Evolutionary conservation across 2,113 vertebrate genomes (phyloP).

Genomic region (Lanius ludovicianus): DNA sequence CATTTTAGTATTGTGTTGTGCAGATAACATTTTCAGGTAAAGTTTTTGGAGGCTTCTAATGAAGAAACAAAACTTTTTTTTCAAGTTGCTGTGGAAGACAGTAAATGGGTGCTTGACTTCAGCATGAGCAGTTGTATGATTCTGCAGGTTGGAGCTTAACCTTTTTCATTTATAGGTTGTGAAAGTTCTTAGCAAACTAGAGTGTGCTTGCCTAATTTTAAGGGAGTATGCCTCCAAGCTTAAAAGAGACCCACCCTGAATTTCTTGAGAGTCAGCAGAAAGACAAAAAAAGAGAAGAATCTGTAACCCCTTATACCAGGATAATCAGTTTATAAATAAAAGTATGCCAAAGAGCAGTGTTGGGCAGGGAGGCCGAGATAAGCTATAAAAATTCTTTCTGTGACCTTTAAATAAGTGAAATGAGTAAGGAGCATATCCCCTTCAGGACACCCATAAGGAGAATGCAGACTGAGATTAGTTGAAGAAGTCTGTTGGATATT

Average conservation of each 20-base stretch:
- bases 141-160: neutral
- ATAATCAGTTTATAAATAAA: neutral
- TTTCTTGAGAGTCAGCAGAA: neutral
- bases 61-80: neutral
- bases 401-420: slow-evolving; percentile 44
- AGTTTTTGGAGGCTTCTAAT: neutral
- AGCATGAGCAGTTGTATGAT: neutral
- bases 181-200: neutral
- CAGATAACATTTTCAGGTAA: neutral
- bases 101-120: neutral
- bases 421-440: neutral
- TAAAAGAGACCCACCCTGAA: neutral
- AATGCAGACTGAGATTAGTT: slow-evolving; percentile 53
- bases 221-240: neutral
- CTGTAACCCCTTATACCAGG: neutral
- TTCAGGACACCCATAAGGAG: neutral
- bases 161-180: neutral
- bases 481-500: slow-evolving; percentile 7
- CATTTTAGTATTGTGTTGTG: neutral
- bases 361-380: neutral
- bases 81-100: neutral
- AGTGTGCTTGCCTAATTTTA: neutral
- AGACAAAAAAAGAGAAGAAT: neutral
- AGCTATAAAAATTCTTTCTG: slow-evolving; percentile 1
- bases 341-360: neutral